Base-by-base conservation (phyloP, 2,797 vertebrate species). In the Falco biarmicus region DNA sequence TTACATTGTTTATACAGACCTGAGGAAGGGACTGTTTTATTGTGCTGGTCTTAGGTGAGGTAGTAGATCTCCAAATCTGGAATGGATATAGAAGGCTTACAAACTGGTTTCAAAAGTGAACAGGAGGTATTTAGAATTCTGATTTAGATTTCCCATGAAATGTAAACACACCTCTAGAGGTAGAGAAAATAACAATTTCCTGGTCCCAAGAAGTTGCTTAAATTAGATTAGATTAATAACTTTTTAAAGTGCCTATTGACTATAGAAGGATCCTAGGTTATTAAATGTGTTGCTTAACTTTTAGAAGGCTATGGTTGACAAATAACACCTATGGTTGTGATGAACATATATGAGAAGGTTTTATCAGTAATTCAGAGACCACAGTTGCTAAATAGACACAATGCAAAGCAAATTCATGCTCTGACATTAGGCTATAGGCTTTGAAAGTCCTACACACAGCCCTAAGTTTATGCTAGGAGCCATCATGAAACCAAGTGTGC, bases 361-460 rank as follows among this genome's bases (percentile, higher is more conserved):
- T 89, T 53, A 37, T 71, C 16, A 17, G 24, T 45, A 68, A 32
- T 41, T 71, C 26, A 63, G 41, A 85, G 15, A 60, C 5, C 61
- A 41, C 25, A 20, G 8, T 1, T 66, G 14, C 11, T 71, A 65
- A 68, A n/a, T 1, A 63, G 47, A 28, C 21, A 61, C 3, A 76
- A 31, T 0, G 1, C 21, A 65, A 34, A 47, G 14, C 1, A 51
- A 84, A 54, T 45, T 69, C 16, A 10, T 14, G 1, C 39, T 82
- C 41, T 89, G 24, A 63, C 21, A 10, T 5, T 12, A 79, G 8
- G 9, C 15, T 68, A 21, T 24, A 15, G 10, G 13, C 31, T 37
- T 84, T 78, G 7, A 28, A 39, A 69, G 14, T 28, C 32, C 26
- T 63, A 61, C 25, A 84, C 4, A 26, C 16, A 34, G 14, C 14